Conservation (phyloP, 2,797 vertebrate genomes). For the Argyrosomus regius region DNA sequence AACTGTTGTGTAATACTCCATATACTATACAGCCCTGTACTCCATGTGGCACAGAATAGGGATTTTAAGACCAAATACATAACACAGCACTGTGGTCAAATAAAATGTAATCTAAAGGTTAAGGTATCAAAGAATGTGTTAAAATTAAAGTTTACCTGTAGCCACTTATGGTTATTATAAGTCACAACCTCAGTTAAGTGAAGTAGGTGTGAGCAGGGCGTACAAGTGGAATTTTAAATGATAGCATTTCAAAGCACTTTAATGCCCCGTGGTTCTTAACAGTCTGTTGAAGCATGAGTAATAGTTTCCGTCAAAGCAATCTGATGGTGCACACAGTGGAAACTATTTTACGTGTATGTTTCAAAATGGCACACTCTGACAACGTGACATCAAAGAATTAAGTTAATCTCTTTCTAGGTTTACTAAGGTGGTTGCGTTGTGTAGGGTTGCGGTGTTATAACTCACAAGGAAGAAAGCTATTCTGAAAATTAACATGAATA, state of each 20-base stretch:
- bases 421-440: background rate
- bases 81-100: background rate
- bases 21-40: too few species aligned
- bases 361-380: slow-evolving; percentile 28
- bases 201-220: slow-evolving; percentile 1
- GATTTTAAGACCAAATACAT: background rate
- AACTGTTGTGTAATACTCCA: too few species aligned
- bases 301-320: slow-evolving; percentile 36
- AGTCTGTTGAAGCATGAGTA: slow-evolving; percentile 26
- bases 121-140: slow-evolving; percentile 2
- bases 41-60: background rate
- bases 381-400: slow-evolving; percentile 16
- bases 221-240: slow-evolving; percentile 36
- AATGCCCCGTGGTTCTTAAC: slow-evolving; percentile 22
- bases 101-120: background rate
- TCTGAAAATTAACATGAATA: background rate
- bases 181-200: slow-evolving; percentile 13
- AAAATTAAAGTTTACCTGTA: slow-evolving; percentile 17
- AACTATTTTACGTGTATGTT: slow-evolving; percentile 27
- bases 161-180: slow-evolving; percentile 5
- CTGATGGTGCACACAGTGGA: slow-evolving; percentile 9
- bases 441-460: background rate
- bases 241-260: slow-evolving; percentile 21
- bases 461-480: background rate
- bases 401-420: slow-evolving; percentile 11